Conservation (phyloP, 2,113 vertebrate species). For the Caloenas nicobarica region DNA sequence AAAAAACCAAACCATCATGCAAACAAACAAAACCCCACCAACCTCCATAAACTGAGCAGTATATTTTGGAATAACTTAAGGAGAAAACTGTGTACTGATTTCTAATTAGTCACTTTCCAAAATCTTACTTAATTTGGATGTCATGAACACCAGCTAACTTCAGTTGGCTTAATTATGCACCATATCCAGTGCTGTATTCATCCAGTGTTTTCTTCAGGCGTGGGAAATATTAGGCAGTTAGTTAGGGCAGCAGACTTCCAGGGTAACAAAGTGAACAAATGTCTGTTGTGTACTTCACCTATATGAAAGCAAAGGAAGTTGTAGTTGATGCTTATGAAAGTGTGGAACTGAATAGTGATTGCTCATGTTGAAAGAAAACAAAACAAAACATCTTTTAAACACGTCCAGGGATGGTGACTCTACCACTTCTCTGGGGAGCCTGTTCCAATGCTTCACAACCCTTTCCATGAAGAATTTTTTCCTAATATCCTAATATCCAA, state of each 20-base stretch:
- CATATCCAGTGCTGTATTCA: not conserved
- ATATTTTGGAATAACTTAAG: not conserved
- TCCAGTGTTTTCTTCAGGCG: not conserved
- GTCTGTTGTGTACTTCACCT: not conserved
- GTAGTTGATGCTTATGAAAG: not conserved
- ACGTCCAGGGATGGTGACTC: no score
- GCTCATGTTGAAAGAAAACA: not conserved
- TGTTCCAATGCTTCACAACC: no score
- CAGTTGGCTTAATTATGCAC: not conserved
- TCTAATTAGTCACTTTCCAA: not conserved
- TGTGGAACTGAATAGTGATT: not conserved
- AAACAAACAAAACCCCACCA: no score
- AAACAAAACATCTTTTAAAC: not conserved
- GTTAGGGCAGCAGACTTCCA: not conserved
- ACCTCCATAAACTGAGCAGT: not conserved
- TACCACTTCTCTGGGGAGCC: no score
- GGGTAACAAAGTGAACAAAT: not conserved
- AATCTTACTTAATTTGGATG: not conserved
- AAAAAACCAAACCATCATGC: no score
- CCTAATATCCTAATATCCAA: no score
- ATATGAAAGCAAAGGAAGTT: not conserved
- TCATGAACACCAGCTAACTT: not conserved
- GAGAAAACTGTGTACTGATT: not conserved
- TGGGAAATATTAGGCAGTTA: not conserved
- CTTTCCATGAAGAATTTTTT: no score